A percentile compares a stretch with the other conserved stretches of the same genome.
Conservation (phyloP, 2,888 invertebrate species). For the Cantharis flavilabris region DNA sequence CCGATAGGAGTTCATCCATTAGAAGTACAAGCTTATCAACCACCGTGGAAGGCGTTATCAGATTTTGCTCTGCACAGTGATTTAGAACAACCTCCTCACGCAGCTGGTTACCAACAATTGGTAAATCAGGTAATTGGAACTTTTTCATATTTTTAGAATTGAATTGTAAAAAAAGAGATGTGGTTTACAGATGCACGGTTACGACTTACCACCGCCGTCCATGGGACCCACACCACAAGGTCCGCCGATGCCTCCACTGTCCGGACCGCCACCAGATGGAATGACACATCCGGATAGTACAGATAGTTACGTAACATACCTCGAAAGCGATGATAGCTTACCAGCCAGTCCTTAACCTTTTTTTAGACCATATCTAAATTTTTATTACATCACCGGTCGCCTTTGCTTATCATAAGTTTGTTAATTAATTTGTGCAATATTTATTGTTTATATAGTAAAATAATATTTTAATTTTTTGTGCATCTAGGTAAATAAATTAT, state of each 20-base stretch:
- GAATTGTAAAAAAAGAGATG: not conserved
- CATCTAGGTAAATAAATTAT: not conserved
- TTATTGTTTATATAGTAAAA: conserved; percentile 10
- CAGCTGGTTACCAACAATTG: conserved; percentile 93
- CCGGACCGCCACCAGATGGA: conserved; percentile 64
- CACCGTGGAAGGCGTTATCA: conserved; percentile 95
- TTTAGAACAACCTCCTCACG: conserved; percentile 81
- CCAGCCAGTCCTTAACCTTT: conserved; percentile 71
- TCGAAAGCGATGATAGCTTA: conserved; percentile 85
- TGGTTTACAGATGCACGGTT: conserved; percentile 83
- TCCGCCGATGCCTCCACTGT: conserved; percentile 59
- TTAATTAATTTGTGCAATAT: conserved; percentile 26
- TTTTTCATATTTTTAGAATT: not conserved
- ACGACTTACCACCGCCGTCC: conserved; percentile 67
- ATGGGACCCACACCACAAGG: conserved; percentile 59
- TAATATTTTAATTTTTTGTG: conserved; percentile 4
- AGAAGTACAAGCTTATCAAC: conserved; percentile 92
- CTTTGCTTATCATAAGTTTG: conserved; percentile 25
- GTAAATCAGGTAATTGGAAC: conserved; percentile 81
- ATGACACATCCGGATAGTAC: conserved; percentile 80
- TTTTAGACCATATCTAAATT: conserved; percentile 12
- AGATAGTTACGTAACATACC: conserved; percentile 90
- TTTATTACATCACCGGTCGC: conserved; percentile 24
- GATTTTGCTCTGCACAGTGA: conserved; percentile 96
- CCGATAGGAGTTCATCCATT: conserved; percentile 84